These are phyloP conservation scores for Muraenolepis orangiensis DNA, from an alignment of 2,797 vertebrate species.

Conservation along the genomic window DNA sequence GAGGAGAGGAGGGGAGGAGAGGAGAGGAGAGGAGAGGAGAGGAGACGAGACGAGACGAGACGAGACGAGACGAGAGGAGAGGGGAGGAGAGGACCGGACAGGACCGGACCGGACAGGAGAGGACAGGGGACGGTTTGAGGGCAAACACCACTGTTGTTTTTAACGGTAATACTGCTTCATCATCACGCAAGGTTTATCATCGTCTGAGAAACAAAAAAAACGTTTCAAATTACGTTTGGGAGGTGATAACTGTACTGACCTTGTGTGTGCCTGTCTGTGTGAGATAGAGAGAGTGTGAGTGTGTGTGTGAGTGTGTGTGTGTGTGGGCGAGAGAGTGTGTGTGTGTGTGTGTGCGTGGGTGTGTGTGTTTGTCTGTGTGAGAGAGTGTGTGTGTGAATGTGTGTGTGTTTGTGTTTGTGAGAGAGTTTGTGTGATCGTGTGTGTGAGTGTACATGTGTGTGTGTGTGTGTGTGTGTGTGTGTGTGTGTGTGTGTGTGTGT, in stretches of 20 bases:
- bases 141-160: slow-evolving; percentile 38
- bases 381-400: neutral
- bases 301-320: neutral
- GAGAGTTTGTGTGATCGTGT: neutral
- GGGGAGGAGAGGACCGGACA: too few species aligned
- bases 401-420: neutral
- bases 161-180: slow-evolving; percentile 10
- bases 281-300: neutral
- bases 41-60: too few species aligned
- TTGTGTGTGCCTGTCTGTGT: slow-evolving; percentile 19
- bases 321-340: neutral
- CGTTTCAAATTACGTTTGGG: slow-evolving; percentile 10
- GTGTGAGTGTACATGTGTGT: neutral
- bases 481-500: neutral
- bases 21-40: too few species aligned
- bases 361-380: neutral
- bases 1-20: too few species aligned
- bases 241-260: slow-evolving; percentile 21
- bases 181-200: slow-evolving; percentile 18
- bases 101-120: too few species aligned
- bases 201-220: neutral
- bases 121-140: too few species aligned
- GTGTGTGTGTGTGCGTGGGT: neutral
- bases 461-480: neutral
- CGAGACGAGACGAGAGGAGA: too few species aligned